Percentiles rank a stretch among this genome's conserved stretches.
These are phyloP conservation scores for Acleris cristana DNA, from an alignment of 2,888 invertebrate genomes.

Conservation along the genomic window DNA sequence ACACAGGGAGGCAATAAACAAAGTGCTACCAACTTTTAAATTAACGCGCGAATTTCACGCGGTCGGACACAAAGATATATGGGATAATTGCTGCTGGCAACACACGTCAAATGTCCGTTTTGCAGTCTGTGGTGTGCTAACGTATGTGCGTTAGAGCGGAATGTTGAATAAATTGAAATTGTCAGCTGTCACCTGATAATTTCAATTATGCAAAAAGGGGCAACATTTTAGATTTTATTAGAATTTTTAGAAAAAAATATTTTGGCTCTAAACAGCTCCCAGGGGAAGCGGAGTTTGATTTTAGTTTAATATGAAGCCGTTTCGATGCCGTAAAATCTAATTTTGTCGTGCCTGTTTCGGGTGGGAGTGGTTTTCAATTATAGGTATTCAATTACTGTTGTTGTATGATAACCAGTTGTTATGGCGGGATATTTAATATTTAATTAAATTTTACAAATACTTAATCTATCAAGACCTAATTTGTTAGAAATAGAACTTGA, in stretches of 20 bases:
- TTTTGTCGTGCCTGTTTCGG: constrained; percentile 1
- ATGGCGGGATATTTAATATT: too few relatives aligned
- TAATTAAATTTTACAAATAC: too few relatives aligned
- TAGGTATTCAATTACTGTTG: too few relatives aligned
- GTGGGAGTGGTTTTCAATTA: neutral
- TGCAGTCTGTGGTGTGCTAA: constrained; percentile 7
- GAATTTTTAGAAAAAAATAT: neutral
- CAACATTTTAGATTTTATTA: too few relatives aligned
- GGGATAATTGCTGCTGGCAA: constrained; percentile 36
- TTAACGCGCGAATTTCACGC: constrained; percentile 25
- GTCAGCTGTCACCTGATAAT: too few relatives aligned
- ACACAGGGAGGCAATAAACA: constrained; percentile 28
- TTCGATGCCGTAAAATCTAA: constrained; percentile 4
- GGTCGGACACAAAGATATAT: constrained; percentile 22
- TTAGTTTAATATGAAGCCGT: constrained; percentile 10
- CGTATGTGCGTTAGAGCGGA: neutral
- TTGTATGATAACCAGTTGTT: too few relatives aligned
- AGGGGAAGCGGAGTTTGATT: neutral
- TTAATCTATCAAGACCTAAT: too few relatives aligned
- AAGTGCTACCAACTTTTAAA: constrained; percentile 36
- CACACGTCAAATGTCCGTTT: constrained; percentile 18
- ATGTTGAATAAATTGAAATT: too few relatives aligned
- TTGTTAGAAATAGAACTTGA: too few relatives aligned
- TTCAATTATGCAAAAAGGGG: too few relatives aligned
- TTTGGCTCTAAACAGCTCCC: neutral